These are phyloP conservation scores for Dryocosmus kuriphilus DNA, from an alignment of 2,888 invertebrate genomes.

Conservation along the genomic window DNA sequence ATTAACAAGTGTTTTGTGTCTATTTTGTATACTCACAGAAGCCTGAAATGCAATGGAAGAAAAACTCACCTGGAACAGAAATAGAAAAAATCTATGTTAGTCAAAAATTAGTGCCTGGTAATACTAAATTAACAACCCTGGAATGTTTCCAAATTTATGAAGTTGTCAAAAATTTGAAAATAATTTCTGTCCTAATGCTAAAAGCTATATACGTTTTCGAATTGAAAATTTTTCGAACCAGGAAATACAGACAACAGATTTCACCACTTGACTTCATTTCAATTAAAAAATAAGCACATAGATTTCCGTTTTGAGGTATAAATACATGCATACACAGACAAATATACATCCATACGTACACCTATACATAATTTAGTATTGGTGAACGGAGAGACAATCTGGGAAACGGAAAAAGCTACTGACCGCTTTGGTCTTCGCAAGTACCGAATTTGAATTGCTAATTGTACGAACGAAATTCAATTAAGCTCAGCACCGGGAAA, in stretches of 20 bases:
- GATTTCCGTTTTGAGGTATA: not conserved
- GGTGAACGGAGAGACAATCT: not conserved
- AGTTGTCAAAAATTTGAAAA: not conserved
- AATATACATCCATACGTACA: no score
- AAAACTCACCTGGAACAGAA: constrained; percentile 20
- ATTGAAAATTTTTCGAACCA: no score
- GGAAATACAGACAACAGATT: no score
- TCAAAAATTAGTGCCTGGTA: not conserved
- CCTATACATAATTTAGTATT: no score
- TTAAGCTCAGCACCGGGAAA: constrained; percentile 59
- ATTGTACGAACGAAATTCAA: constrained; percentile 73
- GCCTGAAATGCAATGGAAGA: not conserved
- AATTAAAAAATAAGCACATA: not conserved
- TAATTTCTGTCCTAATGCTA: not conserved
- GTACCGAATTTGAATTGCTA: constrained; percentile 74
- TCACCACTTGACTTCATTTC: not conserved
- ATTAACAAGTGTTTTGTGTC: no score
- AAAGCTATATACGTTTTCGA: no score
- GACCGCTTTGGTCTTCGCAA: constrained; percentile 45
- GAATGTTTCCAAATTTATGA: no score
- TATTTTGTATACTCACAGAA: not conserved
- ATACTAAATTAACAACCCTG: no score
- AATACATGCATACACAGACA: no score
- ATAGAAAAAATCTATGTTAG: not conserved
- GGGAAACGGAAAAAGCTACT: constrained; percentile 52